These are phyloP conservation scores for Hydrotaea diabolus DNA, from an alignment of 2,888 invertebrate species.

Conservation along the genomic window DNA sequence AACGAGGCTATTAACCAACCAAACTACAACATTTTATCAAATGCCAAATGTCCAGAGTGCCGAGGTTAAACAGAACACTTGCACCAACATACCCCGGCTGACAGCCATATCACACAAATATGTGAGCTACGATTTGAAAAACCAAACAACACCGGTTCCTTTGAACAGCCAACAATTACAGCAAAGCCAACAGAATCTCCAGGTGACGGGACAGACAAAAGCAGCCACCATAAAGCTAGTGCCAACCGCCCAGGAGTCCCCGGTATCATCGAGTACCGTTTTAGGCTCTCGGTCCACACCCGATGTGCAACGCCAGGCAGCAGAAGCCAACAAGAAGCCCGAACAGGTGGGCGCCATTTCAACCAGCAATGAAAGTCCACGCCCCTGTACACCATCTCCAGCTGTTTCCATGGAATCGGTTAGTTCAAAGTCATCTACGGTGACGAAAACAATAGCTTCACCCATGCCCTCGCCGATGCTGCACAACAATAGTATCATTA, in stretches of 20 bases:
- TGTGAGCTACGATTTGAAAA: constrained; percentile 69
- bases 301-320: constrained; percentile 68
- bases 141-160: neutral
- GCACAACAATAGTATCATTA: constrained; percentile 33
- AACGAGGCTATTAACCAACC: constrained; percentile 36
- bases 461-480: constrained; percentile 63
- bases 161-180: neutral
- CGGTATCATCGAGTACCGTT: constrained; percentile 76
- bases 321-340: constrained; percentile 83
- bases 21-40: constrained; percentile 53
- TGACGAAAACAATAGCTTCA: constrained; percentile 65
- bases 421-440: constrained; percentile 65
- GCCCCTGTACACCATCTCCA: constrained; percentile 84
- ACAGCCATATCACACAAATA: constrained; percentile 66
- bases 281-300: constrained; percentile 70
- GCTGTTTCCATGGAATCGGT: constrained; percentile 78
- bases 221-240: constrained; percentile 77
- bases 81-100: constrained; percentile 51
- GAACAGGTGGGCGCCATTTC: constrained; percentile 93
- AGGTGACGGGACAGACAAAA: constrained; percentile 64
- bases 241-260: constrained; percentile 80
- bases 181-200: constrained; percentile 18
- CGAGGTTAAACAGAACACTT: constrained; percentile 39
- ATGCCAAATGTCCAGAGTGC: constrained; percentile 46
- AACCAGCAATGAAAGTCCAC: constrained; percentile 90